Conservation (phyloP, 2,888 invertebrate species). For the Lepetodrilus schrolli region DNA sequence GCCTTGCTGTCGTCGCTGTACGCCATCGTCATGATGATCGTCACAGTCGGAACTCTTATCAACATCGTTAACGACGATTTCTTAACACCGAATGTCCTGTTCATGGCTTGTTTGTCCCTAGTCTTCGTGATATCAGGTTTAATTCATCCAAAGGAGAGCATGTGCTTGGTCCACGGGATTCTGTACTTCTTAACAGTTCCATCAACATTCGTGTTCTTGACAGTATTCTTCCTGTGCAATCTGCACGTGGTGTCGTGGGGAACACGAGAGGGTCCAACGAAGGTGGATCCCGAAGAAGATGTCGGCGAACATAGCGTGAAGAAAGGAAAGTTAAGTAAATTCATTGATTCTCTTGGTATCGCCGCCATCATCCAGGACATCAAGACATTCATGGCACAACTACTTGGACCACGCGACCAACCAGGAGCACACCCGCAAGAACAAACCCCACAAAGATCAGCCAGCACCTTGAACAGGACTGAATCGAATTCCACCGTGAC, state of each 20-base stretch:
- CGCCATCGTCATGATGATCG: conserved; percentile 99
- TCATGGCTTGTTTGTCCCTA: conserved; percentile 81
- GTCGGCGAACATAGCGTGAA: conserved; percentile 86
- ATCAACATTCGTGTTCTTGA: conserved; percentile 93
- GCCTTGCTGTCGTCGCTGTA: conserved; percentile 83
- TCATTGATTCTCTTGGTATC: conserved; percentile 40
- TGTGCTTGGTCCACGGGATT: conserved; percentile 79
- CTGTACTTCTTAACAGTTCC: conserved; percentile 93
- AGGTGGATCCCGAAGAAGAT: conserved; percentile 78
- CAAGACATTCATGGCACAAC: conserved; percentile 79
- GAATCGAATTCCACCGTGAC: not conserved
- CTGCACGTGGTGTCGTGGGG: conserved; percentile 96
- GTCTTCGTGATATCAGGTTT: conserved; percentile 96
- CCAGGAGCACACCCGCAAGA: not conserved
- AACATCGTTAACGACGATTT: conserved; percentile 95
- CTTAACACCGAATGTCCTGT: conserved; percentile 55
- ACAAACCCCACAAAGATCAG: not conserved
- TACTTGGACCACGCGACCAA: conserved; percentile 78
- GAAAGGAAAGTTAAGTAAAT: conserved; percentile 80
- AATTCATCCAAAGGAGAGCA: conserved; percentile 90
- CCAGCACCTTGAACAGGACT: conserved; percentile 11
- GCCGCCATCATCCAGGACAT: conserved; percentile 43
- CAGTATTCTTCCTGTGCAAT: conserved; percentile 93
- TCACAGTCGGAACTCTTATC: conserved; percentile 96
- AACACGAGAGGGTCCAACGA: conserved; percentile 83